These are phyloP conservation scores for Sebastes kiyomatsui DNA, from an alignment of 2,797 vertebrate genomes.

Conservation along the genomic window DNA sequence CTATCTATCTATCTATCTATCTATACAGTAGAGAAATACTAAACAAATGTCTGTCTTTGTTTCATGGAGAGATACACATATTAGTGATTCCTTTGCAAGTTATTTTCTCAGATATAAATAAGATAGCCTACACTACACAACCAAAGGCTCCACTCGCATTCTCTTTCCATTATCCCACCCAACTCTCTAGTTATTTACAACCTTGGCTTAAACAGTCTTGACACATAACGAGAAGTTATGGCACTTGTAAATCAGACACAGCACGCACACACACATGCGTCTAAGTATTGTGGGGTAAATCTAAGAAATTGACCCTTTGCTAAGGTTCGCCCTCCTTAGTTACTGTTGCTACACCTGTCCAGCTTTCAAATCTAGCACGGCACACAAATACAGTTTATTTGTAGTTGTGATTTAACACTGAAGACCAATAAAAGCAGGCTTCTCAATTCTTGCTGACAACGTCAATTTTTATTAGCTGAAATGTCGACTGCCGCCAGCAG, in stretches of 20 bases:
- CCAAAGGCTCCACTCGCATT: neutral
- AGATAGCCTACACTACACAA: neutral
- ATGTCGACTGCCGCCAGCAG: neutral
- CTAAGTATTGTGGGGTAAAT: neutral
- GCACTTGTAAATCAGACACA: neutral
- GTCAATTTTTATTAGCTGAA: neutral
- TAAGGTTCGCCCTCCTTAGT: neutral
- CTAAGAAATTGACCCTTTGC: neutral
- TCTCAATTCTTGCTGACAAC: neutral
- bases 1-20: neutral
- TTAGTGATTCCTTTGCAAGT: too few relatives aligned
- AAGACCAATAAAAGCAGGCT: neutral
- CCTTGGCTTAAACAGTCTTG: neutral
- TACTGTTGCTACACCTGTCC: neutral
- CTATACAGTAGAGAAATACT: neutral
- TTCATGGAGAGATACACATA: too few relatives aligned
- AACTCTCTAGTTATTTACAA: slow-evolving; percentile 10
- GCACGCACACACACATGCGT: neutral
- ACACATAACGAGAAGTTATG: slow-evolving; percentile 1
- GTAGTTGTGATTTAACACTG: neutral
- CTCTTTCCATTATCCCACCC: neutral
- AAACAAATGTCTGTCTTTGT: too few relatives aligned
- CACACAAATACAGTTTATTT: neutral
- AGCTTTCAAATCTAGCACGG: neutral
- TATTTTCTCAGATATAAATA: neutral